Conservation (phyloP, 2,113 vertebrate species). For the Paradoxurus hermaphroditus region DNA sequence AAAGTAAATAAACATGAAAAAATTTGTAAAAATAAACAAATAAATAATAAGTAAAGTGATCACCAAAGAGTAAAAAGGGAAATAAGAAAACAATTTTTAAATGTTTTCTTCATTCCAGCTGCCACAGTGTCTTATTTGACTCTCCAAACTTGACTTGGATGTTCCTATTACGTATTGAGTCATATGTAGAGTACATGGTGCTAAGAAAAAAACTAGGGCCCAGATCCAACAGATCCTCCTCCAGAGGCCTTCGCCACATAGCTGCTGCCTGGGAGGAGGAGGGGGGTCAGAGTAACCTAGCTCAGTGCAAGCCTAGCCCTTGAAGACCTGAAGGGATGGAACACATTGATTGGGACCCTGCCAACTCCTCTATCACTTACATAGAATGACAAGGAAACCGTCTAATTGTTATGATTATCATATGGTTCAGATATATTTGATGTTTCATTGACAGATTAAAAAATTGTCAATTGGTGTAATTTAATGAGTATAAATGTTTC, state of each 20-base stretch:
- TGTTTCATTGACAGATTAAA: background rate
- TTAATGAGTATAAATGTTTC: background rate
- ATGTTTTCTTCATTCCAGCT: background rate
- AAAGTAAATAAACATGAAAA: too few relatives aligned
- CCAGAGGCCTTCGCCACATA: background rate
- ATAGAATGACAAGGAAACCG: background rate
- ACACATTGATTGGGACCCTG: accelerated
- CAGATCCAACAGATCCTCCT: background rate
- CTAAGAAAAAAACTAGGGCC: background rate
- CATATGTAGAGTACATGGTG: background rate
- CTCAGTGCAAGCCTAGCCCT: background rate
- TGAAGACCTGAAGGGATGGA: background rate
- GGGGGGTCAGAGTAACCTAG: background rate
- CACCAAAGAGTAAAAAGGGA: background rate
- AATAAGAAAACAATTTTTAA: background rate
- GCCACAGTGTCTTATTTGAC: background rate
- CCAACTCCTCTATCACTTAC: background rate
- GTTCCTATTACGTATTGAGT: background rate
- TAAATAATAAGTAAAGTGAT: too few relatives aligned
- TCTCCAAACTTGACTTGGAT: background rate
- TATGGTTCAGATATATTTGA: background rate
- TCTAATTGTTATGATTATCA: background rate
- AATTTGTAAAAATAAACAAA: too few relatives aligned
- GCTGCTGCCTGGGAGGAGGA: background rate
- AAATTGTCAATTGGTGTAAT: background rate